Percentiles rank a stretch among this genome's conserved stretches.
Conservation (phyloP, 2,888 invertebrate species). For the Iselma pallidipennis region DNA sequence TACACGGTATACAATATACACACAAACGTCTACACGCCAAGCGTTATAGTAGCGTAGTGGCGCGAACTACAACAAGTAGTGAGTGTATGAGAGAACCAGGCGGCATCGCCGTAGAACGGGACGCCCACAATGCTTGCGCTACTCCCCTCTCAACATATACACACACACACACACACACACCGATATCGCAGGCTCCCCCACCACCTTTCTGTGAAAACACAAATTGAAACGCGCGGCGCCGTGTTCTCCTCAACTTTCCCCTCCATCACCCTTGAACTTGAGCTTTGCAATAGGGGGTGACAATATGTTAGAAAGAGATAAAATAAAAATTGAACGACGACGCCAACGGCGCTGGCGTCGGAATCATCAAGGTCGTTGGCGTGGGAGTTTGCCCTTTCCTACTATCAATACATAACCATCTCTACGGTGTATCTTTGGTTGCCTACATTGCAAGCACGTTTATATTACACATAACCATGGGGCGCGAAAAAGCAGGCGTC, state of each 20-base stretch:
- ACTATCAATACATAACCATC: background rate
- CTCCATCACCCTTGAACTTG: constrained; percentile 58
- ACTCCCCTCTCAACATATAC: constrained; percentile 66
- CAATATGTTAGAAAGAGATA: background rate
- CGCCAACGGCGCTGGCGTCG: constrained; percentile 6
- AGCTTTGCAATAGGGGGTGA: constrained; percentile 29
- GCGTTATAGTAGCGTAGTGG: constrained; percentile 31
- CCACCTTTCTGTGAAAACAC: constrained; percentile 60
- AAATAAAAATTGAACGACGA: background rate
- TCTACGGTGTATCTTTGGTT: background rate
- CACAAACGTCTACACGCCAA: constrained; percentile 25
- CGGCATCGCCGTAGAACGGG: constrained; percentile 27
- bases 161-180: too few relatives aligned
- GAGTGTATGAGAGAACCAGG: constrained; percentile 9
- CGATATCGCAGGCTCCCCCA: constrained; percentile 58
- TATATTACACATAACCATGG: constrained; percentile 10
- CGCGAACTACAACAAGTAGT: constrained; percentile 51
- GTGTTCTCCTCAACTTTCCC: constrained; percentile 47
- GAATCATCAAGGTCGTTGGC: constrained; percentile 38
- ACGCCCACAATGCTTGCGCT: constrained; percentile 53
- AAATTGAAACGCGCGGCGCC: constrained; percentile 60
- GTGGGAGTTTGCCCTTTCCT: background rate
- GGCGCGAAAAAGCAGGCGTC: constrained; percentile 24
- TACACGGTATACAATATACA: background rate
- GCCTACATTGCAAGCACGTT: background rate